Conservation (phyloP, 2,113 vertebrate species). For the Xiphorhynchus elegans region DNA sequence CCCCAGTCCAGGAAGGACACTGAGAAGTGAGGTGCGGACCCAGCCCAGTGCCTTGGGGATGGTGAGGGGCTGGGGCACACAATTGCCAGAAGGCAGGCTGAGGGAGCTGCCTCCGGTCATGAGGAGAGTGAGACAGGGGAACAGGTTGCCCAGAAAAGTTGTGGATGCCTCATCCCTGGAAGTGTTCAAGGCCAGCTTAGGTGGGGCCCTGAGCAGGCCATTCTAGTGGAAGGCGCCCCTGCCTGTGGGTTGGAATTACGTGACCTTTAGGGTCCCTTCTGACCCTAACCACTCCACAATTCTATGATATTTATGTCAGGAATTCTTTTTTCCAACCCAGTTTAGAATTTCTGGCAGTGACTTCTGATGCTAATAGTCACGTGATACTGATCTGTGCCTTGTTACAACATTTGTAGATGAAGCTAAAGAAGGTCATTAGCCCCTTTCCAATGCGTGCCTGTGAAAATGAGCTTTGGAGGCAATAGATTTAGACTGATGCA, state of each 20-base stretch:
- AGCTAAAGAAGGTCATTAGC: not conserved
- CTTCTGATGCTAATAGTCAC: not conserved
- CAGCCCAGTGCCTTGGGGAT: not conserved
- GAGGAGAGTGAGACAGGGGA: not conserved
- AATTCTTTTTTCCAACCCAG: not conserved
- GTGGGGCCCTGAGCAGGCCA: not conserved
- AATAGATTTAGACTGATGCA: not conserved
- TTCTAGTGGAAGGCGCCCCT: not conserved
- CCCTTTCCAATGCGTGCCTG: not conserved
- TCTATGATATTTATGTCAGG: not conserved
- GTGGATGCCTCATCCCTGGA: not conserved
- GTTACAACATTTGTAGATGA: not conserved
- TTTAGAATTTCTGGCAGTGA: not conserved
- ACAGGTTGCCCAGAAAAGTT: not conserved
- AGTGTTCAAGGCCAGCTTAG: not conserved
- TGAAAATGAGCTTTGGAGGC: not conserved
- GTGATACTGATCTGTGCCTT: not conserved
- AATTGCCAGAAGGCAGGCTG: not conserved
- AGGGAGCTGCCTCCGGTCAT: not conserved
- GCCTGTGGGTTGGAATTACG: not conserved
- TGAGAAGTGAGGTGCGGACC: rapidly evolving
- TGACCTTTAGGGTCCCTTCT: not conserved
- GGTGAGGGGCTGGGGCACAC: not conserved
- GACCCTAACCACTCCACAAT: not conserved
- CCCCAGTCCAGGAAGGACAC: not conserved